Percentiles rank a stretch among this genome's conserved stretches.
These are phyloP conservation scores for Solen grandis DNA, from an alignment of 1,140 invertebrate genomes.

Conservation along the genomic window DNA sequence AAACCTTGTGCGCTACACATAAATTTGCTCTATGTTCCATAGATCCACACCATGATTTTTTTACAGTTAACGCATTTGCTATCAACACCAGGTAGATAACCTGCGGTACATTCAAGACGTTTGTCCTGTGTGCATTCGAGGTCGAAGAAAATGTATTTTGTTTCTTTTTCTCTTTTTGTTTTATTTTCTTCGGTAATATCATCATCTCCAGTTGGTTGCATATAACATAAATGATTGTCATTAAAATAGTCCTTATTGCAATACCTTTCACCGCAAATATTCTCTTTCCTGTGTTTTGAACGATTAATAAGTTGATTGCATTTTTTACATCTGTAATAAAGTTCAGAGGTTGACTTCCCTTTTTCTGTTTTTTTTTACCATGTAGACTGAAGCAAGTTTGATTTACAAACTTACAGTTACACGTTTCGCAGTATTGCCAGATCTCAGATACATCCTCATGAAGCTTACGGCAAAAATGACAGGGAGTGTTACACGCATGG, in stretches of 20 bases:
- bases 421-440: slow-evolving; percentile 38
- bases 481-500: slow-evolving; percentile 45
- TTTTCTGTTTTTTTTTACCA: not conserved
- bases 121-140: slow-evolving; percentile 55
- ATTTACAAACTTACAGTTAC: slow-evolving; percentile 42
- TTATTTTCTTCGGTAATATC: not conserved
- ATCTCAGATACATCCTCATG: slow-evolving; percentile 21
- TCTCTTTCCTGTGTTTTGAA: slow-evolving; percentile 15
- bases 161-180: slow-evolving; percentile 19
- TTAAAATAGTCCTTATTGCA: slow-evolving; percentile 46
- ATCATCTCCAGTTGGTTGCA: slow-evolving; percentile 35
- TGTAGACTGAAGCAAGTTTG: slow-evolving; percentile 29
- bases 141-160: slow-evolving; percentile 55
- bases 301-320: slow-evolving; percentile 40
- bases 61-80: slow-evolving; percentile 46
- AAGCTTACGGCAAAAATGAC: slow-evolving; percentile 10
- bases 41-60: slow-evolving; percentile 40
- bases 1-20: slow-evolving; percentile 58
- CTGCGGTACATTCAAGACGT: slow-evolving; percentile 16
- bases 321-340: slow-evolving; percentile 38
- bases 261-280: slow-evolving; percentile 46
- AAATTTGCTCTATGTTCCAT: slow-evolving; percentile 53
- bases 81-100: too few relatives aligned
- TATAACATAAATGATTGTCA: slow-evolving; percentile 51
- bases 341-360: slow-evolving; percentile 34